These are phyloP conservation scores for Odontomachus brunneus DNA, from an alignment of 1,140 invertebrate species.

Conservation along the genomic window DNA sequence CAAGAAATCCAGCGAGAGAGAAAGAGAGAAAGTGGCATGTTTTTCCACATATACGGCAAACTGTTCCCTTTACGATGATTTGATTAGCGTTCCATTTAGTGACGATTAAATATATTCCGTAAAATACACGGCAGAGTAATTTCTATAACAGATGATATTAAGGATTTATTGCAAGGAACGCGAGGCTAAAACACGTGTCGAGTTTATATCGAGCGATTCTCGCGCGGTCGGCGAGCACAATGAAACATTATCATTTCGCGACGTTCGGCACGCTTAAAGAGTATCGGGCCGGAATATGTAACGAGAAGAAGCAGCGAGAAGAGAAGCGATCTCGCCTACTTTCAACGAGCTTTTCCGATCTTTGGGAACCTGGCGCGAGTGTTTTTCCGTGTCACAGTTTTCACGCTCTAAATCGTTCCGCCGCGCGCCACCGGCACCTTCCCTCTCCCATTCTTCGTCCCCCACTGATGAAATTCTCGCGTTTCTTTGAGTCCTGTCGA, in stretches of 20 bases:
- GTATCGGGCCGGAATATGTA: slow-evolving; percentile 19
- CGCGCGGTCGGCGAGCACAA: slow-evolving; percentile 20
- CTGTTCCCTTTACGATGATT: too few relatives aligned
- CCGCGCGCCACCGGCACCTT: slow-evolving; percentile 11
- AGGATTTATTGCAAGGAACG: not conserved
- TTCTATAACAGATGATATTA: not conserved
- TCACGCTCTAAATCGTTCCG: slow-evolving; percentile 58
- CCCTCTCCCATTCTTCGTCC: not conserved
- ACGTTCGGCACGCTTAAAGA: slow-evolving; percentile 2
- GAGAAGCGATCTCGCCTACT: slow-evolving; percentile 35
- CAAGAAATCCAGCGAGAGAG: too few relatives aligned
- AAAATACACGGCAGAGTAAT: too few relatives aligned
- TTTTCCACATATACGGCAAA: too few relatives aligned
- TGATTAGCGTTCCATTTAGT: too few relatives aligned
- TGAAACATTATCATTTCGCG: slow-evolving; percentile 1
- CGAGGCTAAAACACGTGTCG: not conserved
- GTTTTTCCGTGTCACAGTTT: slow-evolving; percentile 55
- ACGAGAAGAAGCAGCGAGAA: slow-evolving; percentile 22
- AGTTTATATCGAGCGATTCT: not conserved
- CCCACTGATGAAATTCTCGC: slow-evolving; percentile 18
- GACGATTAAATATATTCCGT: too few relatives aligned
- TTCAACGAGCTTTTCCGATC: slow-evolving; percentile 43
- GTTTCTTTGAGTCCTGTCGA: slow-evolving; percentile 38
- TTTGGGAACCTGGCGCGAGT: slow-evolving; percentile 19
- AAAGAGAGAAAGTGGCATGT: not conserved